Base-by-base conservation (phyloP, 35 echinoderm and acorn worm genomes). In the Strongylocentrotus purpuratus region DNA sequence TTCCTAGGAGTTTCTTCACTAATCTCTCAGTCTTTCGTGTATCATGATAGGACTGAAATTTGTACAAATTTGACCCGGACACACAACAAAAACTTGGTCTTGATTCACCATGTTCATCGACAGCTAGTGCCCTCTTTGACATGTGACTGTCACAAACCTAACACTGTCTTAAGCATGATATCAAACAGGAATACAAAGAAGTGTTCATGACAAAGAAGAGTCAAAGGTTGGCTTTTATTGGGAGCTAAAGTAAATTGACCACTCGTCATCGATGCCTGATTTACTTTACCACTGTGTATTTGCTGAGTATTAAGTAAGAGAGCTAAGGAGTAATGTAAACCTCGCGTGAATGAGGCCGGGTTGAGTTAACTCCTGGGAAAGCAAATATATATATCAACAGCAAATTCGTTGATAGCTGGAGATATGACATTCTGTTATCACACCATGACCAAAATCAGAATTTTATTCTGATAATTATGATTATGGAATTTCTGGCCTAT, bases 181-280 rank as follows among this genome's bases (percentile, higher is more conserved):
- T 78, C 65, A 1, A 28, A 78, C 20, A 22, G 25, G 65, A 78
- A n/a, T 78, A 78, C 28, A 78, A 78, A 28, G 2, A 78, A 8
- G 28, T 78, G 15, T 55, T 55, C 65, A 28, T 78, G 20, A 78
- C 65, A 78, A 78, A 78, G 20, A 28, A n/a, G 28, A 78, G 20
- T 22, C 65, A 78, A 78, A 78, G 65, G 65, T 78, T 28, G 28
- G 1, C 0, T 55, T 78, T 78, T 78, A 78, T 78, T 28, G 22
- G 65, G 65, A 78, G 65, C 65, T 78, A 78, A 78, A 28, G 28
- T n/a, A 78, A 78, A 78, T 78, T 78, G 65, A 78, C 65, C 65
- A 28, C 1, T 4, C 65, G 65, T 78, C 65, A 78, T n/a, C 65
- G 65, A 22, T 22, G 0, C 7, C n/a, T 1, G 65, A 4, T 78